Base-by-base conservation (phyloP, 1,140 invertebrate genomes). In the Ceratina australensis region DNA sequence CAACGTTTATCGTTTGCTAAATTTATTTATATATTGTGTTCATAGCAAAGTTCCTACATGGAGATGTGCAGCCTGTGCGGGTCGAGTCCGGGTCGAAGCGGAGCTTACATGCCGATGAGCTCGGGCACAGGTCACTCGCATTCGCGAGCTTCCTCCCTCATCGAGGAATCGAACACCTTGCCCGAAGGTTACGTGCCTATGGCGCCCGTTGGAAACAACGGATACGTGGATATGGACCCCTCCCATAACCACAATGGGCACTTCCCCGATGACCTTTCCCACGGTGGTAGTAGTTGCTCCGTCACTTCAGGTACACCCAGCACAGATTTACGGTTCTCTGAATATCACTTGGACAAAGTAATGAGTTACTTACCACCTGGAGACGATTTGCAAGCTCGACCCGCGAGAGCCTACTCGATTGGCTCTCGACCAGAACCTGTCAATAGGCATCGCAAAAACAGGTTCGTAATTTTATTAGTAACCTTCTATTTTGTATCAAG, bases 381-480 rank as follows among this genome's bases (percentile, higher is more conserved):
- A 0, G 95, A 95, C 26, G 94, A 95, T 88, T 86, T 80, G 87
- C 91, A 85, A 92, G 93, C 84, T n/a, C 93, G 96, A 72, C 95
- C 95, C 28, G 93, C 94, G 56, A 93, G 97, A 83, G 96, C 97
- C 3, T 98, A 98, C 89, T 98, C 97, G 33, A 96, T 98, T 61
- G 97, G 97, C 10, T 97, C 96, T 33, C 94, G 95, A 79, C 94
- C 95, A n/a, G 94, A 95, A 78, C 92, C 91, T 18, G 72, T 86
- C 7, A 92, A 89, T 72, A 92, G 84, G 79, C 92, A 90, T 86
- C 88, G 89, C 33, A 91, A 90, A 86, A 93, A 91, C 84, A 91
- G 89, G 89, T 89, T 79, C 20, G 68, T 15, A 18, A n/a, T 28
- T 47, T 54, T n/a, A 16, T 26, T 13, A 42, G 22, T 56, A 72